phyloP scores from a whole-genome alignment of 2,888 invertebrate genomes.

The Agonopterix heracliana region DNA sequence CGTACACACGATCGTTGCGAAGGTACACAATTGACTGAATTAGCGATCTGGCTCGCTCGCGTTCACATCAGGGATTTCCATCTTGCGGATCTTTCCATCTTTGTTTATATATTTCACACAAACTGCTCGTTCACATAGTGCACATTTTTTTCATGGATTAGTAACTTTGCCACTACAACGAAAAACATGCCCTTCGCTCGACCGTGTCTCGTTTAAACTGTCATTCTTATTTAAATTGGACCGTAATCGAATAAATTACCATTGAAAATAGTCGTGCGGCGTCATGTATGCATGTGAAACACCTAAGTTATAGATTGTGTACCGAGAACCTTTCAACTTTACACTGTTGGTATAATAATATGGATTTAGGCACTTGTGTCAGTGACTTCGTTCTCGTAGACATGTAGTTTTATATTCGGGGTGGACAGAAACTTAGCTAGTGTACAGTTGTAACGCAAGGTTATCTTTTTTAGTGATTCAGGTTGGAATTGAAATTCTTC shows the following conservation, averaged over 20 bases:
- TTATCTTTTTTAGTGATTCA: no score
- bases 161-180: background rate
- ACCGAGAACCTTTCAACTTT: no score
- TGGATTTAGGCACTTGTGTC: no score
- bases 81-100: constrained; percentile 32
- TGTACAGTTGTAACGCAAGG: no score
- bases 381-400: no score
- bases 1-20: constrained; percentile 34
- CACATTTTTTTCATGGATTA: background rate
- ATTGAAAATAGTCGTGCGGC: constrained; percentile 10
- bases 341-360: no score
- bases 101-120: constrained; percentile 25
- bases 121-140: background rate
- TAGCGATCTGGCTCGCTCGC: constrained; percentile 19
- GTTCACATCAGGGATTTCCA: constrained; percentile 35
- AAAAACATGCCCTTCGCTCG: constrained; percentile 9
- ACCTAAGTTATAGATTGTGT: no score
- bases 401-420: no score
- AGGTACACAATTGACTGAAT: constrained; percentile 44
- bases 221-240: constrained; percentile 28
- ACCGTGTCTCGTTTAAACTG: constrained; percentile 19
- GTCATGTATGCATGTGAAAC: background rate
- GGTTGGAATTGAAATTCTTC: no score
- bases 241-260: constrained; percentile 36
- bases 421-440: no score